These are phyloP conservation scores for Petaurus breviceps DNA, from an alignment of 2,113 vertebrate species.

Conservation along the genomic window DNA sequence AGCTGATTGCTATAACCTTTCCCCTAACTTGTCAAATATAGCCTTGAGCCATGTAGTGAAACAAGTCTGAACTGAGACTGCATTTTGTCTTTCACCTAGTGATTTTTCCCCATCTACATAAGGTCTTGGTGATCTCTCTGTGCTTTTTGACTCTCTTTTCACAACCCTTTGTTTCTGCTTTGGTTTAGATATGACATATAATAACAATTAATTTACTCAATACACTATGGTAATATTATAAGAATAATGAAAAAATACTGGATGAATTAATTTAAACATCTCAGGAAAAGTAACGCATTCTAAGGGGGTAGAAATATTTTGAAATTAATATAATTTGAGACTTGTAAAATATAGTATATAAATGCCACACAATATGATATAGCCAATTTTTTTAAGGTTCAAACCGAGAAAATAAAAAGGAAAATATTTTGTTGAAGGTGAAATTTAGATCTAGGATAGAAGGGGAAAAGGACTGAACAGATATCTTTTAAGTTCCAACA, in stretches of 20 bases:
- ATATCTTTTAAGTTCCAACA: neutral
- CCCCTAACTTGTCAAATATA: neutral
- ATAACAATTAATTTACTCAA: slow-evolving; percentile 5
- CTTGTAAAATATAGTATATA: neutral
- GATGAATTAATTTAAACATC: neutral
- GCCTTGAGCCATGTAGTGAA: slow-evolving; percentile 20
- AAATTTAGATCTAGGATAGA: neutral
- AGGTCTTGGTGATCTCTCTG: neutral
- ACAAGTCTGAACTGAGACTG: neutral
- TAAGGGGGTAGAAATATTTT: neutral
- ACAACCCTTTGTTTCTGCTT: neutral
- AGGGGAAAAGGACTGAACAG: neutral
- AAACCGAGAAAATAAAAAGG: neutral
- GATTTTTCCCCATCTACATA: neutral
- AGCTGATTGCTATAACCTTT: neutral
- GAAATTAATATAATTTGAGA: slow-evolving; percentile 18
- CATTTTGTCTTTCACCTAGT: slow-evolving; percentile 27
- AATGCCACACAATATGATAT: neutral
- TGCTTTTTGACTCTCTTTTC: neutral
- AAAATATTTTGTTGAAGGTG: neutral
- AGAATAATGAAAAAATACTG: neutral
- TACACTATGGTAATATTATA: neutral
- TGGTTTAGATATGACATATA: neutral
- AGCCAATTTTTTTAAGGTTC: neutral
- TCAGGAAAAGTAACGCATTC: neutral